These are phyloP conservation scores for Diarsia rubi DNA, from an alignment of 2,888 invertebrate species.

Conservation along the genomic window DNA sequence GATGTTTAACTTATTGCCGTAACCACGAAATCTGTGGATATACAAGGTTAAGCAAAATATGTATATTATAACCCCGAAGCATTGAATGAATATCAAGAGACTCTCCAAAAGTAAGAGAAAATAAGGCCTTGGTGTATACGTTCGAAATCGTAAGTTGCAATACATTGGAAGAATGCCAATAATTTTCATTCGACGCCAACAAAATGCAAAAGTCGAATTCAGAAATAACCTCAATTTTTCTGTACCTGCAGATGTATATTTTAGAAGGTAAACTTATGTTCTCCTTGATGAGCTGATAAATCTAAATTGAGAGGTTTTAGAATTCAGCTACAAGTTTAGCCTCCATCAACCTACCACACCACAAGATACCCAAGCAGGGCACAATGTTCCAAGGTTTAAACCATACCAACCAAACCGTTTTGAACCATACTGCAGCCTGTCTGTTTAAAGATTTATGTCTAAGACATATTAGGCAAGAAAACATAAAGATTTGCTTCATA, in stretches of 20 bases:
- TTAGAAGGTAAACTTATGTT: not conserved
- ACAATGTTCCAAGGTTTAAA: not conserved
- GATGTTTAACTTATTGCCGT: too few species aligned
- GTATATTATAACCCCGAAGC: too few species aligned
- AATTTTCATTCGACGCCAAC: constrained; percentile 5
- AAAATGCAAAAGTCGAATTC: not conserved
- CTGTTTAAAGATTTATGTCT: not conserved
- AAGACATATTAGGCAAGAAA: not conserved
- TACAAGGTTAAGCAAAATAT: too few species aligned
- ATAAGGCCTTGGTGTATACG: constrained; percentile 4
- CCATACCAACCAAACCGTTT: too few species aligned
- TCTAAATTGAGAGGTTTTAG: not conserved
- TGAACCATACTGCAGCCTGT: not conserved
- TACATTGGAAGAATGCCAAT: constrained; percentile 38
- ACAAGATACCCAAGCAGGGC: not conserved
- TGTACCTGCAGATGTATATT: not conserved
- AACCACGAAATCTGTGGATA: too few species aligned
- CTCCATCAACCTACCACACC: not conserved
- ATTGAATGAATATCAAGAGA: not conserved
- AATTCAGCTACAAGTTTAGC: not conserved
- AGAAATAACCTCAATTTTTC: not conserved
- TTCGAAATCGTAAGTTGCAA: constrained; percentile 23
- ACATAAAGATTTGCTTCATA: not conserved
- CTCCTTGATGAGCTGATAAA: not conserved
- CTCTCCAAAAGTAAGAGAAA: not conserved